phyloP scores from a whole-genome alignment of 2,888 invertebrate genomes.

The Watsonalla binaria region DNA sequence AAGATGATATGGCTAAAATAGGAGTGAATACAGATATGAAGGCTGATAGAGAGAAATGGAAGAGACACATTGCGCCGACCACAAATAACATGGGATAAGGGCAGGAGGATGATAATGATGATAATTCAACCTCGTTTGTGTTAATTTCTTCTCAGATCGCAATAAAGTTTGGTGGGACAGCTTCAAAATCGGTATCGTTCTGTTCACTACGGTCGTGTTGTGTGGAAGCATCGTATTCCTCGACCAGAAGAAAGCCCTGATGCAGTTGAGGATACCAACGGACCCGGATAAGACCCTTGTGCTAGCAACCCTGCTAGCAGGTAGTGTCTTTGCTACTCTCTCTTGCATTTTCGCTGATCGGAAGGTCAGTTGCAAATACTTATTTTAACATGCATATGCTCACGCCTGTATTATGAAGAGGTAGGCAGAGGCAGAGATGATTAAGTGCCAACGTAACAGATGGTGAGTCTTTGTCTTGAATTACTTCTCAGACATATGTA shows the following conservation, averaged over 20 bases:
- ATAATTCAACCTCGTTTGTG: background rate
- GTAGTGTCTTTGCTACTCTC: constrained; percentile 29
- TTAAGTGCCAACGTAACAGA: too few relatives aligned
- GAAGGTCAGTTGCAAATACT: constrained; percentile 36
- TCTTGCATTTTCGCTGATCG: constrained; percentile 40
- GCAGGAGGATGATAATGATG: too few relatives aligned
- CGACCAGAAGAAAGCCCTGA: constrained; percentile 49
- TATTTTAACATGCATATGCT: background rate
- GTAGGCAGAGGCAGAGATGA: too few relatives aligned
- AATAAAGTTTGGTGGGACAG: constrained; percentile 56
- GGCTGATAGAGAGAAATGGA: too few relatives aligned
- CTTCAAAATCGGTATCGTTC: constrained; percentile 45
- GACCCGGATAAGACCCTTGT: constrained; percentile 44
- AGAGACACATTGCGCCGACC: too few relatives aligned
- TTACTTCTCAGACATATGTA: too few relatives aligned
- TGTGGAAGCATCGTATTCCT: constrained; percentile 58
- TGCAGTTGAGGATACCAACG: constrained; percentile 35
- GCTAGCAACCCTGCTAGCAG: constrained; percentile 34
- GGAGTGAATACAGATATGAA: too few relatives aligned
- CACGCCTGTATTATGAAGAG: too few relatives aligned
- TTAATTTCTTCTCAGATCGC: constrained; percentile 37
- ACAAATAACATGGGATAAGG: too few relatives aligned
- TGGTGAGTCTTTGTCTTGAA: background rate
- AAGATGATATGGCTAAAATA: too few relatives aligned
- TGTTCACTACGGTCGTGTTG: constrained; percentile 42